A percentile compares a stretch with the other conserved stretches of the same genome.
These are phyloP conservation scores for Drosophila yakuba DNA, from an alignment of 1,140 invertebrate species.

Conservation along the genomic window DNA sequence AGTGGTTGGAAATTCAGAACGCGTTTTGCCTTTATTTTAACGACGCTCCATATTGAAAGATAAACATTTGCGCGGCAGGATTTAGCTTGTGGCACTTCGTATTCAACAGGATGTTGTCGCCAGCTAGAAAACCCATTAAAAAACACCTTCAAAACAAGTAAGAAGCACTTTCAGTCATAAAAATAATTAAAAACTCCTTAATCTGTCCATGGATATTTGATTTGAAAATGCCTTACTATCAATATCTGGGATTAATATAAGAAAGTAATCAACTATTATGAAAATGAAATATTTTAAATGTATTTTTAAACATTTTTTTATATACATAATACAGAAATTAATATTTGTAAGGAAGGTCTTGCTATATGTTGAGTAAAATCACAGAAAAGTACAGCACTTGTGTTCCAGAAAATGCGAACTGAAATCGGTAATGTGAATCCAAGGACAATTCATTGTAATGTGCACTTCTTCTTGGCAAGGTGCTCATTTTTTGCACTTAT, in stretches of 20 bases:
- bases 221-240: too few relatives aligned
- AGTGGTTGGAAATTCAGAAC: constrained; percentile 75
- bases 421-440: constrained; percentile 11
- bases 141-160: not conserved
- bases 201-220: too few relatives aligned
- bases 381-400: not conserved
- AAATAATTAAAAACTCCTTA: too few relatives aligned
- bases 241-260: not conserved
- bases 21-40: constrained; percentile 74
- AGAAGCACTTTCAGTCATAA: not conserved
- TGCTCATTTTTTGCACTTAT: constrained; percentile 36
- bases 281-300: too few relatives aligned
- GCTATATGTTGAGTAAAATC: too few relatives aligned
- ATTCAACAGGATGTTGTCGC: constrained; percentile 68
- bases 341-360: not conserved
- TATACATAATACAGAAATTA: too few relatives aligned
- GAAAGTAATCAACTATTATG: too few relatives aligned
- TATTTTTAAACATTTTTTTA: too few relatives aligned
- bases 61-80: constrained; percentile 62
- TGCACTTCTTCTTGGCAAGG: constrained; percentile 8
- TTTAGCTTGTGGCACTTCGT: constrained; percentile 51
- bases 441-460: constrained; percentile 33
- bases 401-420: not conserved
- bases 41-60: constrained; percentile 72
- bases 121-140: not conserved